phyloP scores from a whole-genome alignment of 2,888 invertebrate species.

The Dusona sp. region DNA sequence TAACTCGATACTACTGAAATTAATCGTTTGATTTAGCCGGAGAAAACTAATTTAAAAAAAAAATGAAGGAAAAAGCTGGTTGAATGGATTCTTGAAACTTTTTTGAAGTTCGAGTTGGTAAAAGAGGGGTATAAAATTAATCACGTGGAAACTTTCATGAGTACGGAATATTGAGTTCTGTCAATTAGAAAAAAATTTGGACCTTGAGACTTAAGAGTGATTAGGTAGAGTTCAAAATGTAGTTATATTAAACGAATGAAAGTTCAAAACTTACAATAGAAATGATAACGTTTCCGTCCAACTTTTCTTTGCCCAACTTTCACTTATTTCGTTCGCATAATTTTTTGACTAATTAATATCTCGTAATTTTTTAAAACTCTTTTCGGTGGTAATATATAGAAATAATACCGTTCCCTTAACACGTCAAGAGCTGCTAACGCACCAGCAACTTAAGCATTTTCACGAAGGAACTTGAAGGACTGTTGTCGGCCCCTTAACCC shows the following conservation, averaged over 20 bases:
- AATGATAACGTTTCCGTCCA: neutral
- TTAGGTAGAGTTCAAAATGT: neutral
- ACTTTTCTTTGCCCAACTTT: neutral
- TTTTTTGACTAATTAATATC: neutral
- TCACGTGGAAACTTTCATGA: neutral
- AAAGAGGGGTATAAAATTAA: neutral
- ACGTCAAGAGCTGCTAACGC: conserved; percentile 1
- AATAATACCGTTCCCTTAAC: neutral
- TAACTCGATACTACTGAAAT: neutral
- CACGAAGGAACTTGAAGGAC: conserved; percentile 16
- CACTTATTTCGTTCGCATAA: neutral
- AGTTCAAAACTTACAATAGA: neutral
- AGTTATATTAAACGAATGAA: neutral
- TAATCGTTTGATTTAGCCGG: neutral
- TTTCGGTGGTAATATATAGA: neutral
- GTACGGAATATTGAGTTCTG: neutral
- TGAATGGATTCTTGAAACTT: neutral
- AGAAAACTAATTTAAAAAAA: neutral
- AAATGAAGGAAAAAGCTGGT: neutral
- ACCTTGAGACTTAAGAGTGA: neutral
- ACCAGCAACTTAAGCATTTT: neutral
- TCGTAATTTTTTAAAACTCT: neutral
- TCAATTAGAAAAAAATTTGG: neutral
- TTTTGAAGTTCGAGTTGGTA: neutral
- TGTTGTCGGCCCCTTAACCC: neutral